phyloP scores from a whole-genome alignment of 30 jellyfish, hydroid and myxozoan genomes.

The Pseudorhiza aurosa region DNA sequence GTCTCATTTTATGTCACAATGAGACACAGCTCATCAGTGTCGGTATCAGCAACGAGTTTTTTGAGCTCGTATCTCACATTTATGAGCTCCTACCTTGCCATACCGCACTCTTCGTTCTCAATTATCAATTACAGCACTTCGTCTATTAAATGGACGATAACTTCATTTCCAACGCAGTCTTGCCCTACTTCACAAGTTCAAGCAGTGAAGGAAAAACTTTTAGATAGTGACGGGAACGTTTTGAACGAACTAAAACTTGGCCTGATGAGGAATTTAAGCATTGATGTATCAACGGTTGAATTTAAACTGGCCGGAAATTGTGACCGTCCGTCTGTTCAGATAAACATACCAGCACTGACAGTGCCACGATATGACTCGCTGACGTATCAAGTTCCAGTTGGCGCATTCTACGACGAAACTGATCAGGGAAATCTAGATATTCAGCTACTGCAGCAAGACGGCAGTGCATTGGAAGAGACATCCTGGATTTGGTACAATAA shows the following conservation, averaged over 20 bases:
- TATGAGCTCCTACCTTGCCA: constrained; percentile 42
- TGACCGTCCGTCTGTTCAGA: constrained; percentile 51
- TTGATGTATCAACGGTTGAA: constrained; percentile 5
- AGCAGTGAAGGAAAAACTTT: constrained; percentile 14
- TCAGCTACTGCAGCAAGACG: constrained; percentile 28
- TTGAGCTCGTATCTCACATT: constrained; percentile 12
- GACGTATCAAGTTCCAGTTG: constrained; percentile 47
- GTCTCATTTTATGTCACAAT: constrained; percentile 15
- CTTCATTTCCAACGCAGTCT: constrained; percentile 16
- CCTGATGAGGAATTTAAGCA: background rate
- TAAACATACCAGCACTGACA: constrained; percentile 58
- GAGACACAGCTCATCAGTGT: constrained; percentile 9
- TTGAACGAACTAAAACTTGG: constrained; percentile 8
- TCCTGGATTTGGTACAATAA: constrained; percentile 82
- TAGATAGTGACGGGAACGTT: constrained; percentile 37
- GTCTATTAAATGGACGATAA: constrained; percentile 26
- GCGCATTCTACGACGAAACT: constrained; percentile 72
- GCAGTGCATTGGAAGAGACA: constrained; percentile 29
- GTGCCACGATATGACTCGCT: constrained; percentile 72
- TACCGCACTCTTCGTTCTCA: constrained; percentile 22
- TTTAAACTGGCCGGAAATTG: constrained; percentile 41
- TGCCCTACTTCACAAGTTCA: constrained; percentile 14
- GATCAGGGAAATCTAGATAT: constrained; percentile 32
- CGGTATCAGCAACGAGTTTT: constrained; percentile 24
- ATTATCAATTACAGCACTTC: background rate